phyloP scores from a whole-genome alignment of 2,797 vertebrate species.

The Hypotaenidia philippensis region DNA sequence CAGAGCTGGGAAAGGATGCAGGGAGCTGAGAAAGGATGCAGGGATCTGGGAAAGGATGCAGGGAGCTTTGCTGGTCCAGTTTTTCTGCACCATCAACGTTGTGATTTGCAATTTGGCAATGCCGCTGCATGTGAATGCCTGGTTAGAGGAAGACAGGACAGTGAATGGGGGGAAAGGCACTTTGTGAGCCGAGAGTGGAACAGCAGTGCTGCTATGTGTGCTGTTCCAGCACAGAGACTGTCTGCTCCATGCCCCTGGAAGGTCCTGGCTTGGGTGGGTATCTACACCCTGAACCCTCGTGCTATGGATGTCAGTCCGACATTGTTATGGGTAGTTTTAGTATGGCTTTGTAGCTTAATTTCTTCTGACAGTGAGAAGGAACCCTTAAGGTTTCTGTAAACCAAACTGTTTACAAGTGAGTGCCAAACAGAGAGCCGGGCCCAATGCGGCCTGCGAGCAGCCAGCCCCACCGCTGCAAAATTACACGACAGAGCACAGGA shows the following conservation, averaged over 20 bases:
- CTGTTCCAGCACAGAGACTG: background rate
- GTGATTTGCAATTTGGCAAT: background rate
- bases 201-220: background rate
- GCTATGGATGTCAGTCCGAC: background rate
- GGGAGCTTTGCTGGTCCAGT: background rate
- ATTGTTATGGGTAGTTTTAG: background rate
- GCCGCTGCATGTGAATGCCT: accelerated
- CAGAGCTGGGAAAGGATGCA: background rate
- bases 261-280: background rate
- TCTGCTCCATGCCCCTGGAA: background rate
- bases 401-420: background rate
- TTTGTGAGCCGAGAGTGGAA: accelerated
- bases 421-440: background rate
- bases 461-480: background rate
- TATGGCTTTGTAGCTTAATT: background rate
- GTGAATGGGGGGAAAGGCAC: background rate
- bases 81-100: background rate
- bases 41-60: background rate
- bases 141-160: background rate
- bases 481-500: background rate
- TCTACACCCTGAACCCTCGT: background rate
- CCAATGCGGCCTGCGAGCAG: background rate
- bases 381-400: conserved; percentile 25
- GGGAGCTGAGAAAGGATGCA: background rate
- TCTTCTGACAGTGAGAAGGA: conserved; percentile 49